phyloP scores from a whole-genome alignment of 2,888 invertebrate genomes.

The Macrosiphum euphorbiae region DNA sequence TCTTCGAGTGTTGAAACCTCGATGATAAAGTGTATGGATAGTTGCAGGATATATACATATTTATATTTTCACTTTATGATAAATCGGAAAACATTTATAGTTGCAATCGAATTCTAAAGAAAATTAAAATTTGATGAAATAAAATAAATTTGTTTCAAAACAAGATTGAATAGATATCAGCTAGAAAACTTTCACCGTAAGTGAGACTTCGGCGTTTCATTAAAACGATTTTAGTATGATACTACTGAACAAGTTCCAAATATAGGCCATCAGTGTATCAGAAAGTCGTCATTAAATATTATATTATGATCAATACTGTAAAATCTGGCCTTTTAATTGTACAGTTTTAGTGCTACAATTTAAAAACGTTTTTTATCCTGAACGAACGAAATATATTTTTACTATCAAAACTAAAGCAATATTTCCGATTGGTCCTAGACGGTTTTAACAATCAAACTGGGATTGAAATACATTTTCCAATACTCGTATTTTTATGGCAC shows the following conservation, averaged over 20 bases:
- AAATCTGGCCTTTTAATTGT: background rate
- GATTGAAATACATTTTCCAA: slow-evolving; percentile 52
- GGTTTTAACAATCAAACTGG: slow-evolving; percentile 26
- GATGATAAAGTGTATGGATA: background rate
- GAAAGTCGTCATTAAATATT: background rate
- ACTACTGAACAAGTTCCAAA: background rate
- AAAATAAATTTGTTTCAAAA: background rate
- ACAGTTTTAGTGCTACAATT: background rate
- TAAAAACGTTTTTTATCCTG: background rate
- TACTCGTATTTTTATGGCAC: slow-evolving; percentile 41
- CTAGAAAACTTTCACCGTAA: background rate
- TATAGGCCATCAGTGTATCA: background rate
- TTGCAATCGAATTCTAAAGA: background rate
- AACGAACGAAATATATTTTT: slow-evolving; percentile 26
- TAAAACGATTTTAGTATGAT: background rate
- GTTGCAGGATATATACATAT: background rate
- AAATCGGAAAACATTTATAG: background rate
- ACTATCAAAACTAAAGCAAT: slow-evolving; percentile 7
- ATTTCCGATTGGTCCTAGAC: slow-evolving; percentile 21
- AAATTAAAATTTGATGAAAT: background rate
- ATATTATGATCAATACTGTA: background rate
- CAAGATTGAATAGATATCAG: background rate
- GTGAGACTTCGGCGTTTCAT: background rate
- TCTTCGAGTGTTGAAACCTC: background rate
- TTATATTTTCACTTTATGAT: background rate